A percentile compares a stretch with the other conserved stretches of the same genome.
Conservation (phyloP, 2,113 vertebrate genomes). For the Hemiscyllium ocellatum region DNA sequence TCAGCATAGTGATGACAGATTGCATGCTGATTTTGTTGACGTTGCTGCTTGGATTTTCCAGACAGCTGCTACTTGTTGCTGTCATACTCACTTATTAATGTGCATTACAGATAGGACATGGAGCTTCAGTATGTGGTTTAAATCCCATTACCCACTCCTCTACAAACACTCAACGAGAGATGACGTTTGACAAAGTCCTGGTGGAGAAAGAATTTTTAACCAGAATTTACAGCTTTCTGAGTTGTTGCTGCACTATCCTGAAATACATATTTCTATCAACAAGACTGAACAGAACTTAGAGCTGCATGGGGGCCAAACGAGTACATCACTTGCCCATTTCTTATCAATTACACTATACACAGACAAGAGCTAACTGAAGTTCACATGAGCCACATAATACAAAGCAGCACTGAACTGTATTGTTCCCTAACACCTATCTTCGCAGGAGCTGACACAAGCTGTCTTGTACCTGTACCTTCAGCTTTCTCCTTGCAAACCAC, state of each 20-base stretch:
- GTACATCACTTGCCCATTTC: neutral
- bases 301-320: neutral
- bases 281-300: neutral
- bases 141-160: neutral
- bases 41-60: neutral
- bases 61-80: neutral
- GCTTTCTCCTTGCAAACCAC: too few relatives aligned
- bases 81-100: neutral
- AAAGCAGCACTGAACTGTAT: neutral
- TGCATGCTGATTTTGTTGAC: neutral
- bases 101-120: neutral
- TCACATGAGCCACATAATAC: neutral
- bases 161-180: neutral
- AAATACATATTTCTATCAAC: neutral
- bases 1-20: neutral
- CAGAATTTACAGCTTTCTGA: neutral
- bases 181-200: constrained; percentile 24
- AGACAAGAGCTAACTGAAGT: neutral
- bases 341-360: neutral
- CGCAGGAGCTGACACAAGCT: neutral
- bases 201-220: neutral
- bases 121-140: neutral
- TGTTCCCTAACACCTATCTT: neutral
- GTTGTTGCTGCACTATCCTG: neutral
- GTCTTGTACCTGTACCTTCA: neutral